Evolutionary conservation across 2,113 vertebrate genomes (phyloP).

Genomic region (Hyperoodon ampullatus): DNA sequence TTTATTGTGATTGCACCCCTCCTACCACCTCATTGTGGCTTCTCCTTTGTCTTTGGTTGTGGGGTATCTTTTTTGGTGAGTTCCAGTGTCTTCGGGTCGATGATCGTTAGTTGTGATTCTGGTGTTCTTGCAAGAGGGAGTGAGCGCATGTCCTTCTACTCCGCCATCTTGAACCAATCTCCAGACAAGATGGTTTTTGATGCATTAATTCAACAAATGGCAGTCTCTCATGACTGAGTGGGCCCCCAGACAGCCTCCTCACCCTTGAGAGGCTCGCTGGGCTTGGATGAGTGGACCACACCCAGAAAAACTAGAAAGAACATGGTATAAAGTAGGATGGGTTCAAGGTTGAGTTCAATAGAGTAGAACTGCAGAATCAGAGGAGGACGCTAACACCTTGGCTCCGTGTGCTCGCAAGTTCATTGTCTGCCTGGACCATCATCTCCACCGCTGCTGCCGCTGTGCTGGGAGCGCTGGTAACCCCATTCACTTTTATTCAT

Average conservation of each 20-base stretch:
- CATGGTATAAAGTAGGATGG: rapidly evolving
- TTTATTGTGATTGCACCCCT: too few species aligned
- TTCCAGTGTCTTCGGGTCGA: too few species aligned
- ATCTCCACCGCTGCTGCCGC: rapidly evolving
- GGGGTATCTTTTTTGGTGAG: too few species aligned
- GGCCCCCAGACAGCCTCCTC: background rate
- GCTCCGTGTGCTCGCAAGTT: too few species aligned
- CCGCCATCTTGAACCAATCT: background rate
- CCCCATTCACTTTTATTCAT: too few species aligned
- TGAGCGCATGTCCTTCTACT: too few species aligned
- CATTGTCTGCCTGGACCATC: too few species aligned
- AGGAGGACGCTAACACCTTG: background rate
- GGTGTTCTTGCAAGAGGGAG: too few species aligned
- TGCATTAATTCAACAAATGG: background rate
- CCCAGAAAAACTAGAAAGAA: background rate
- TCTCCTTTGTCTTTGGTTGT: too few species aligned
- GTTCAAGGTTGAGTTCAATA: background rate
- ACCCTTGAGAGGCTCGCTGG: background rate
- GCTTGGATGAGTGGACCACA: rapidly evolving
- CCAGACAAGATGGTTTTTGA: background rate
- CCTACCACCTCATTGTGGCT: too few species aligned
- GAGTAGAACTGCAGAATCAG: background rate
- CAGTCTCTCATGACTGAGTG: rapidly evolving
- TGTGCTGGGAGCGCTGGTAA: too few species aligned
- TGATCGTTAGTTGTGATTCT: too few species aligned